Conservation (phyloP, 2,888 invertebrate genomes). For the Anthophora plumipes region DNA sequence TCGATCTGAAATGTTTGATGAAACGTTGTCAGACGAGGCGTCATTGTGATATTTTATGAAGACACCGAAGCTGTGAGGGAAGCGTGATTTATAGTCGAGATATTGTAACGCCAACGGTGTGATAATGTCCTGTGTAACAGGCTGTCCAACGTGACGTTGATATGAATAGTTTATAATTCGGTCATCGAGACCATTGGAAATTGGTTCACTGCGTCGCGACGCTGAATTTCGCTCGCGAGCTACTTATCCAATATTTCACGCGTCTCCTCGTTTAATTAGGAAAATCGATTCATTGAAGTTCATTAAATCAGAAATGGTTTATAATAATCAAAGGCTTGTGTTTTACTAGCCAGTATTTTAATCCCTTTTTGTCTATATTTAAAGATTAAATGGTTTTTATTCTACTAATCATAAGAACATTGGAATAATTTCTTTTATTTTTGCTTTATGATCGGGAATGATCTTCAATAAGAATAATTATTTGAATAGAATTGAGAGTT, state of each 20-base stretch:
- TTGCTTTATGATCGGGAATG: too few relatives aligned
- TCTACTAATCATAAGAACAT: too few relatives aligned
- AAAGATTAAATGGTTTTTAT: too few relatives aligned
- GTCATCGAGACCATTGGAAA: conserved; percentile 25
- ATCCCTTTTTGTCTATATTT: too few relatives aligned
- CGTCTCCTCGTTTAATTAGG: too few relatives aligned
- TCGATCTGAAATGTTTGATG: conserved; percentile 4
- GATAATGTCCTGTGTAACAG: conserved; percentile 37
- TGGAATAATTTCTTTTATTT: too few relatives aligned
- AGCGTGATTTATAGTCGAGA: conserved; percentile 50
- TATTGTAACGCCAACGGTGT: conserved; percentile 32
- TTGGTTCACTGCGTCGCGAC: not conserved
- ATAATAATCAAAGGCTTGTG: too few relatives aligned
- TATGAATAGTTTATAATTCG: conserved; percentile 39
- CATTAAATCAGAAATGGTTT: too few relatives aligned
- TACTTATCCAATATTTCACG: not conserved
- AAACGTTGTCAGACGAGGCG: conserved; percentile 11
- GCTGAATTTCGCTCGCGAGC: conserved; percentile 1
- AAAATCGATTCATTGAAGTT: too few relatives aligned
- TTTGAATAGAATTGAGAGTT: too few relatives aligned
- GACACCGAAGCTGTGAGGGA: not conserved
- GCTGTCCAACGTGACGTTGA: conserved; percentile 39
- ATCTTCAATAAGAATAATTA: too few relatives aligned
- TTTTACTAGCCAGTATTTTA: too few relatives aligned
- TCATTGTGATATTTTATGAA: conserved; percentile 40